Base-by-base conservation (phyloP, 2,888 invertebrate species). In the Lymantria monacha region DNA sequence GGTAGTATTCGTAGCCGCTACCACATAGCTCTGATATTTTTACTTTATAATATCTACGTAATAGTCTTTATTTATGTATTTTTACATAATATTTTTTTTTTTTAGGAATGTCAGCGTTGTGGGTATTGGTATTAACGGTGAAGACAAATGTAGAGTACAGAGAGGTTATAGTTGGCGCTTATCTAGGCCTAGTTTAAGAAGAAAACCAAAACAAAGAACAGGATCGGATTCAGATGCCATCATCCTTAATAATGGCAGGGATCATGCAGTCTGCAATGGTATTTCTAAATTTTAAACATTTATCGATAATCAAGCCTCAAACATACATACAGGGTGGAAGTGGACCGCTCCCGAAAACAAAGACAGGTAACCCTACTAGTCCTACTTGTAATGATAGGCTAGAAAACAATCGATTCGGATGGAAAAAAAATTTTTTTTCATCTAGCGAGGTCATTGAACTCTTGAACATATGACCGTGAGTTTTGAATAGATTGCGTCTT, bases 101-200 rank as follows among this genome's bases (percentile, higher is more conserved):
- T 63, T 44, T 52, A 90, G 90, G 69, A 90, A 86, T 59, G 70
- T 89, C 12, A 83, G 80, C 47, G 70, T 84, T 40, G 76, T 80
- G 37, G 82, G 76, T 47, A 71, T 79, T 1, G 77, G 75, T 0
- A 50, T 71, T 9, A 85, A 75, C 36, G 76, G 79, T 3, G 87
- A 90, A 3, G 90, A 89, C 5, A 93, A 89, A 59, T 92, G 91
- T 59, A 87, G 93, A 66, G 92, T 94, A 22, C 94, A 94, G 63
- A 87, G 95, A 67, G 94, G 94, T 14, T 95, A 95, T 71, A 96
- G 96, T 57, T 95, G 95, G 95, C 94, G 95, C 66, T 88, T 95
- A 64, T 94, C 95, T 13, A 92, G 94, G 54, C 93, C 96, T 47
- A 95, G 97, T 78, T 90, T 97, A 69, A 92, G 94, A 55, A 92